A percentile compares a stretch with the other conserved stretches of the same genome.
phyloP scores from a whole-genome alignment of 2,797 vertebrate genomes.

The Percopsis omiscomaycus region DNA sequence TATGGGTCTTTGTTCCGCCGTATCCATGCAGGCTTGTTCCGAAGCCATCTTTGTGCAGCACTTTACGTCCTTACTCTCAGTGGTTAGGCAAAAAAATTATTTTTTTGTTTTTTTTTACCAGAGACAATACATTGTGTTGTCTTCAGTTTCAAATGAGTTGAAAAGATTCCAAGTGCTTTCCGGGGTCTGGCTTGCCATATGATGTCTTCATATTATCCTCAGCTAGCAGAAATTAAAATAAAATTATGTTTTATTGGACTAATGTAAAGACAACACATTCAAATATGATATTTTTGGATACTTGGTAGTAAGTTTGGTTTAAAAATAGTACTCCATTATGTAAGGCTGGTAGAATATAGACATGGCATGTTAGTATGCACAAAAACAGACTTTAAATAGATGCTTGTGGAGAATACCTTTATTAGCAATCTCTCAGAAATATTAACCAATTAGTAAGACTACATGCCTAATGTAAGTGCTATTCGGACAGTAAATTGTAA shows the following conservation, averaged over 20 bases:
- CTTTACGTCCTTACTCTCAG: constrained; percentile 53
- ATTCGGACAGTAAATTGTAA: no score
- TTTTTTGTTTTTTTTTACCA: constrained; percentile 47
- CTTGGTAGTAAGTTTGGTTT: no score
- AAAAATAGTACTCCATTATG: neutral
- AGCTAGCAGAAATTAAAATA: constrained; percentile 45
- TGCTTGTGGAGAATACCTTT: no score
- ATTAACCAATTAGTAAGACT: no score
- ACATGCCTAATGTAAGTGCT: no score
- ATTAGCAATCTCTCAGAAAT: no score
- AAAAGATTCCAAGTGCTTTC: constrained; percentile 60
- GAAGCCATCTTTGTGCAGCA: constrained; percentile 62
- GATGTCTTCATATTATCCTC: constrained; percentile 80
- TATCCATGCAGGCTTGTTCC: constrained; percentile 51
- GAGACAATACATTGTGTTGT: constrained; percentile 59
- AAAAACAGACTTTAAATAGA: no score
- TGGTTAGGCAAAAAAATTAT: constrained; percentile 8
- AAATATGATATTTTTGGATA: neutral
- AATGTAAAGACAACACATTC: neutral
- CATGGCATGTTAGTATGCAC: no score
- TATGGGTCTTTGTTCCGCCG: constrained; percentile 42
- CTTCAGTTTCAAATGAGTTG: constrained; percentile 63
- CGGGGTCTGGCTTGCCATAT: constrained; percentile 71
- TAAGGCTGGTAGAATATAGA: no score
- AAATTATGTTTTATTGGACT: constrained; percentile 8